Conservation (phyloP, 1,140 invertebrate species). For the Hylyphantes graminicola region DNA sequence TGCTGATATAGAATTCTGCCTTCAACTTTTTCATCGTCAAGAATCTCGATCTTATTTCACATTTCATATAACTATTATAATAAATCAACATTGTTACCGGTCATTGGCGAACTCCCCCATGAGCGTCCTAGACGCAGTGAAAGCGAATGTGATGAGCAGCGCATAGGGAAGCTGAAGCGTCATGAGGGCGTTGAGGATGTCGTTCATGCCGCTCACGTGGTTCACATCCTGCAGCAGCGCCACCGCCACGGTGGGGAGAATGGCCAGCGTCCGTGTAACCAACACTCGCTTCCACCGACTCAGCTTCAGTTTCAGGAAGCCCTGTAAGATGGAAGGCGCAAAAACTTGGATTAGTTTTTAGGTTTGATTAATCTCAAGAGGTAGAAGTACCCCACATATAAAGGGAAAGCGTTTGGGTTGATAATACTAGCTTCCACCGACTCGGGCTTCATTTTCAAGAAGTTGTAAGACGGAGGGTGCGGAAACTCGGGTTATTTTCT, state of each 20-base stretch:
- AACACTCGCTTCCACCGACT: conserved; percentile 89
- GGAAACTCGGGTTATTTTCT: no score
- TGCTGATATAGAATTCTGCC: no score
- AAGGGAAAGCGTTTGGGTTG: no score
- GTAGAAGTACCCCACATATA: no score
- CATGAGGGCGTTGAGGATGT: conserved; percentile 91
- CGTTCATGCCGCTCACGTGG: conserved; percentile 86
- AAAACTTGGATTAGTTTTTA: no score
- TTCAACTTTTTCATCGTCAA: not conserved
- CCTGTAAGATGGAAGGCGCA: conserved; percentile 69
- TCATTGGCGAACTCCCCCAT: conserved; percentile 88
- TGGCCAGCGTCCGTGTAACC: conserved; percentile 87
- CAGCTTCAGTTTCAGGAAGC: conserved; percentile 90
- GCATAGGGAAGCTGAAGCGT: conserved; percentile 86
- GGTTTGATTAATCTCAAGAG: no score
- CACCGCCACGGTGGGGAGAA: conserved; percentile 86
- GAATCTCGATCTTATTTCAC: not conserved
- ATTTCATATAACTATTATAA: not conserved
- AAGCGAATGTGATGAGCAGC: conserved; percentile 86
- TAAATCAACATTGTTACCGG: conserved; percentile 70
- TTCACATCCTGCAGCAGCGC: conserved; percentile 80
- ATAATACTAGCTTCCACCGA: no score
- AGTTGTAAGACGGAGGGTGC: no score
- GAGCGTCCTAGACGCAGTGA: conserved; percentile 81
- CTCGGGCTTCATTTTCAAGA: no score